Evolutionary conservation across 2,797 vertebrate genomes (phyloP).

Genomic region (Catamblyrhynchus diadema): DNA sequence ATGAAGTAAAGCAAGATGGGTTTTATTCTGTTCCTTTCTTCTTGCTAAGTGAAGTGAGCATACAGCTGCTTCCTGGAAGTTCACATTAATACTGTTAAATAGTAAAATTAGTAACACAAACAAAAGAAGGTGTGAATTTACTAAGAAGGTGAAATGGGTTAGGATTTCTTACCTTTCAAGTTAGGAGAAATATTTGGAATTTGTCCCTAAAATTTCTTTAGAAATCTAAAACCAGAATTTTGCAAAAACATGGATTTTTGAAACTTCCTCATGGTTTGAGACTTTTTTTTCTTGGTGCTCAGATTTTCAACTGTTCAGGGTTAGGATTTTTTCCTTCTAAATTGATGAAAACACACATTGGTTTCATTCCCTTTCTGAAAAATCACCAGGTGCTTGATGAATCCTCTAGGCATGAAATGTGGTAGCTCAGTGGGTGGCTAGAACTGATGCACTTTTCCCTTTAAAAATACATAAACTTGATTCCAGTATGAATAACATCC

Average conservation of each 20-base stretch:
- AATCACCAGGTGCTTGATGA: background rate
- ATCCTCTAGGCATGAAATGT: background rate
- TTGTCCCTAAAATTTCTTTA: background rate
- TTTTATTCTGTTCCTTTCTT: background rate
- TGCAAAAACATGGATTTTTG: background rate
- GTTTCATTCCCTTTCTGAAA: background rate
- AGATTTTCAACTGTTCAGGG: background rate
- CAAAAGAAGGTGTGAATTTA: background rate
- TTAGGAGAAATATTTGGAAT: background rate
- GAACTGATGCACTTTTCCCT: background rate
- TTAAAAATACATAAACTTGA: background rate
- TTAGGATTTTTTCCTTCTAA: background rate
- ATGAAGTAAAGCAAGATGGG: background rate
- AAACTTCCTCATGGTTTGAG: background rate
- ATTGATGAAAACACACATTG: background rate
- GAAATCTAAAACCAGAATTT: background rate
- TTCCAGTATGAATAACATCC: background rate
- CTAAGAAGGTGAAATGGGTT: background rate
- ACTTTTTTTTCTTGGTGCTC: background rate
- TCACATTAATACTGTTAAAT: background rate
- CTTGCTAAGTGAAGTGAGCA: background rate
- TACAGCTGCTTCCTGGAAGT: background rate
- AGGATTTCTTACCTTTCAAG: background rate
- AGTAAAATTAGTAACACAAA: background rate
- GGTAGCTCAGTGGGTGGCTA: background rate